Evolutionary conservation across 2,888 invertebrate genomes (phyloP).

Genomic region (Drosophila ustulata): DNA sequence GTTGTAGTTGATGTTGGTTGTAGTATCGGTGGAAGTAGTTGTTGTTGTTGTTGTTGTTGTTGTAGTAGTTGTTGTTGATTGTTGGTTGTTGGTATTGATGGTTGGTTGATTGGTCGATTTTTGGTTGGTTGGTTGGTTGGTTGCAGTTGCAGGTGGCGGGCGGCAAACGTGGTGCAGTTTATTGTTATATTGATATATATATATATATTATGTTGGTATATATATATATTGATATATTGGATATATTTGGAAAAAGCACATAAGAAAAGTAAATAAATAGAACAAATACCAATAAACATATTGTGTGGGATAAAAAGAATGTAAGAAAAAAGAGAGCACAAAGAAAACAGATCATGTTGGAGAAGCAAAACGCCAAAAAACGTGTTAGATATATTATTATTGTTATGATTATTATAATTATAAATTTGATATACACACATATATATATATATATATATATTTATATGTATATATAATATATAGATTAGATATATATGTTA

Average conservation of each 20-base stretch:
- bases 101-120: conserved; percentile 33
- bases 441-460: conserved; percentile 10
- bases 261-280: conserved; percentile 31
- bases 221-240: conserved; percentile 39
- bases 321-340: conserved; percentile 63
- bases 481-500: conserved; percentile 18
- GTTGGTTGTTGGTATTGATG: conserved; percentile 45
- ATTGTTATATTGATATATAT: conserved; percentile 45
- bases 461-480: conserved; percentile 20
- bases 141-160: conserved; percentile 72
- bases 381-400: conserved; percentile 51
- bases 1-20: conserved; percentile 46
- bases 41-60: conserved; percentile 39
- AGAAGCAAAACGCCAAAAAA: conserved; percentile 61
- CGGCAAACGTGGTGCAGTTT: conserved; percentile 74
- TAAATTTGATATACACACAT: conserved; percentile 19
- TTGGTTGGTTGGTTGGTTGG: conserved; percentile 43
- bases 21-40: conserved; percentile 19
- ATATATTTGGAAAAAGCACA: conserved; percentile 60
- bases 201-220: conserved; percentile 41
- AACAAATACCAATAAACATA: conserved; percentile 62
- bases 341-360: conserved; percentile 59
- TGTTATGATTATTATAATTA: conserved; percentile 2
- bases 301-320: conserved; percentile 48
- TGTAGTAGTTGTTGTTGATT: conserved; percentile 44